Evolutionary conservation across 2,113 vertebrate genomes (phyloP), one percentile per base, ranked within the genome.

Genomic region (Pseudopodoces humilis): DNA sequence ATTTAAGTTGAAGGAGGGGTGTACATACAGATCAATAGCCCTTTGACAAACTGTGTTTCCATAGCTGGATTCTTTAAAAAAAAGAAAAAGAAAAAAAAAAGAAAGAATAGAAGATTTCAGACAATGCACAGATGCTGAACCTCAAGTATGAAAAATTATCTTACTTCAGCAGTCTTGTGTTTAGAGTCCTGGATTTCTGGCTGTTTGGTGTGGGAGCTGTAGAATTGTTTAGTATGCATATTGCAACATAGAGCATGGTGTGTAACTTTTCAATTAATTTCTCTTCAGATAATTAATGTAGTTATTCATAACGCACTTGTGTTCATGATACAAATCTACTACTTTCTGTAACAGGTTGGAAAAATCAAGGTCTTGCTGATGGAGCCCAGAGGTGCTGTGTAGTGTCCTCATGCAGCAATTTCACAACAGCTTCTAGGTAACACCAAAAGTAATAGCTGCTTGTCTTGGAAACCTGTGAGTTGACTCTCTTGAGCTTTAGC

Each of bases 11-110:
- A 94, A 93, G 90, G 94, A 96, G 94, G 86, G 64, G 74, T 91
- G 46, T 71, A 87, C 76, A 65, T 85, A 78, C 35, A 95, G 96
- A 98, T 98, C 96, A 97, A 97, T 97, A 96, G 83, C 68, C 56
- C 90, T 97, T 96, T 96, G 92, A 95, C 92, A 78, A 95, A 84
- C 20, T 53, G 86, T 72, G 78, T 96, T 94, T 97, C 91, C 94
- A 86, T 93, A 84, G 94, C 94, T 96, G 96, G 64, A 86, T 77
- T 67, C 81, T 86, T 92, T 64, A 33, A 58, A 86, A 79, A 72
- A 95, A 43, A 35, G 19, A 23, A 23, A 33, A 68, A 94, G 37
- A 43, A 35, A 76, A 86, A 5, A 74, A 33, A 60, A 94, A 37
- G 52, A 30, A 58, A 88, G 3, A 96, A 97, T 77, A 96, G 96